A percentile compares a stretch with the other conserved stretches of the same genome.
These are phyloP conservation scores for Eleginops maclovinus DNA, from an alignment of 2,113 vertebrate genomes.

Conservation along the genomic window DNA sequence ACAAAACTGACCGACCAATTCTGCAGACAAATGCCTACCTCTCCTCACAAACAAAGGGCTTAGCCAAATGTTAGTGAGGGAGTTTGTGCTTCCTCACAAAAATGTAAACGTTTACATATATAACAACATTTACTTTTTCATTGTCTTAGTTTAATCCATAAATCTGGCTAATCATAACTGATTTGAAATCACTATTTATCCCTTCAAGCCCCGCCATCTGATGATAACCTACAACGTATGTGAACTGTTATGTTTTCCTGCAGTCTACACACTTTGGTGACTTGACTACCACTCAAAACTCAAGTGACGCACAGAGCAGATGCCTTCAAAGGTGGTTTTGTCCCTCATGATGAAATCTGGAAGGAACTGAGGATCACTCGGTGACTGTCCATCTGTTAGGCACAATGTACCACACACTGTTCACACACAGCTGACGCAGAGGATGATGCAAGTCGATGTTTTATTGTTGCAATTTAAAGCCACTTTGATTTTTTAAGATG, in stretches of 20 bases:
- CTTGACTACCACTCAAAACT: conserved; percentile 38
- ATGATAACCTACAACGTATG: conserved; percentile 27
- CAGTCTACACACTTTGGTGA: conserved; percentile 31
- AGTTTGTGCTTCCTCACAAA: too few relatives aligned
- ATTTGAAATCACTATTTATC: conserved; percentile 48
- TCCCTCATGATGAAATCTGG: conserved; percentile 44
- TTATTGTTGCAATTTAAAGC: conserved; percentile 17
- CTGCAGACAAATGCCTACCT: too few relatives aligned
- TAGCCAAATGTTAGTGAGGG: too few relatives aligned
- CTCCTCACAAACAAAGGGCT: too few relatives aligned
- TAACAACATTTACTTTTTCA: background rate
- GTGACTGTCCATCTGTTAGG: conserved; percentile 61
- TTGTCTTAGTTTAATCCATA: background rate
- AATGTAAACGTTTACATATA: background rate
- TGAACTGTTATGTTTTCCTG: conserved; percentile 1
- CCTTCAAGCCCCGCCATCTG: conserved; percentile 48
- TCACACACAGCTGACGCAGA: background rate
- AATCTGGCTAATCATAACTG: background rate
- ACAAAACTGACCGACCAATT: too few relatives aligned
- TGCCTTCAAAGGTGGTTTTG: conserved; percentile 65
- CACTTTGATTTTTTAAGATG: conserved; percentile 12
- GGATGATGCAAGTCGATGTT: conserved; percentile 42
- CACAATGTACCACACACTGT: conserved; percentile 24
- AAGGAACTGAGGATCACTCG: conserved; percentile 40
- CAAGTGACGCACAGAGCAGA: conserved; percentile 49